A percentile compares a stretch with the other conserved stretches of the same genome.
These are phyloP conservation scores for Micropoecilia bifurca DNA, from an alignment of 2,797 vertebrate genomes.

Conservation along the genomic window DNA sequence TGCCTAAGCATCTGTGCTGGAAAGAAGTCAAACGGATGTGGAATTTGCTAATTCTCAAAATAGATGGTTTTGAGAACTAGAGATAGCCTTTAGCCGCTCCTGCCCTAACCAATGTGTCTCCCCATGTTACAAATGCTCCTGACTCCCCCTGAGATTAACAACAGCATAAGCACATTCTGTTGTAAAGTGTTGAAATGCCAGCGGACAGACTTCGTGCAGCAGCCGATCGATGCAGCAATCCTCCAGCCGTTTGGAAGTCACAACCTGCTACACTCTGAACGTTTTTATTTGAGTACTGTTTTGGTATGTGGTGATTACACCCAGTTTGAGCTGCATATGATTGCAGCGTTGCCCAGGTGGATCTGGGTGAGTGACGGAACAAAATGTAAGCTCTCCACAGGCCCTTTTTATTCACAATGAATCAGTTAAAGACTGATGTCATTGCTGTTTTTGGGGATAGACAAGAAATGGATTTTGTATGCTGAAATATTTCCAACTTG, in stretches of 20 bases:
- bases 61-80: neutral
- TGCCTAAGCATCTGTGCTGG: neutral
- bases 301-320: neutral
- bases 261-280: neutral
- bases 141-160: neutral
- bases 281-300: neutral
- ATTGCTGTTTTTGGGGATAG: neutral
- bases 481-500: neutral
- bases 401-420: neutral
- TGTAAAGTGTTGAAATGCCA: conserved; percentile 6
- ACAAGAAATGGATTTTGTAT: neutral
- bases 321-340: neutral
- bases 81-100: neutral
- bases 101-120: neutral
- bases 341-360: conserved; percentile 1
- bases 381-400: conserved; percentile 8
- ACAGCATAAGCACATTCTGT: neutral
- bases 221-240: conserved; percentile 1
- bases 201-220: neutral
- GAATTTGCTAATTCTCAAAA: neutral
- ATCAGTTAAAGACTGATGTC: neutral
- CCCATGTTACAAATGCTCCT: neutral
- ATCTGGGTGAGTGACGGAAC: neutral
- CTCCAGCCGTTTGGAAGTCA: conserved; percentile 5
- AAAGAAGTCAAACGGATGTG: neutral